These are phyloP conservation scores for Chloroceryle amazona DNA, from an alignment of 2,797 vertebrate species.

Conservation along the genomic window DNA sequence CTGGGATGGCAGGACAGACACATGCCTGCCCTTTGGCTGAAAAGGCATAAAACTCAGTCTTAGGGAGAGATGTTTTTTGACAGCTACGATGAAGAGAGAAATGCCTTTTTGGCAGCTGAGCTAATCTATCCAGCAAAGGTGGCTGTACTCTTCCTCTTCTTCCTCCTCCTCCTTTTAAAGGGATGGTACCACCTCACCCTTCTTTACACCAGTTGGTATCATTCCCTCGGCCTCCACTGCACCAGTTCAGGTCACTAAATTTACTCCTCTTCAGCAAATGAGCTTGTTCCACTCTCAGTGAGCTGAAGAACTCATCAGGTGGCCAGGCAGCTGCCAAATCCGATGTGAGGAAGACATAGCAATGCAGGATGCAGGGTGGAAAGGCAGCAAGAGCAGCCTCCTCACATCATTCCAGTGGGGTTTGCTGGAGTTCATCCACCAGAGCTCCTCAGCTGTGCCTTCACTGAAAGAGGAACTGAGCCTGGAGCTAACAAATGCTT, in stretches of 20 bases:
- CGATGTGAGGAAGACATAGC: fast-evolving
- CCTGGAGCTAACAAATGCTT: neutral
- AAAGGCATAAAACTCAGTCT: neutral
- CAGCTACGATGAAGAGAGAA: neutral
- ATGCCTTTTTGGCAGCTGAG: neutral
- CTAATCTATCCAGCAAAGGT: neutral
- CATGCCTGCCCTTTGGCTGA: fast-evolving
- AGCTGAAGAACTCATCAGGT: neutral
- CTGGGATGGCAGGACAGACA: neutral
- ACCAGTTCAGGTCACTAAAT: neutral
- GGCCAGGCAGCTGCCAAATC: neutral
- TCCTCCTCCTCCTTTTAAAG: neutral
- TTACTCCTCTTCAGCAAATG: neutral
- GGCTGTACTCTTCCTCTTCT: neutral
- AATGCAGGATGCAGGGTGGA: neutral
- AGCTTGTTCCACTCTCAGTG: neutral
- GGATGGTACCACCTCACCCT: neutral
- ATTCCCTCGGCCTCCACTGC: neutral
- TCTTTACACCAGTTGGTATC: neutral
- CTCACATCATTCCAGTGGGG: neutral
- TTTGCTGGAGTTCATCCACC: neutral
- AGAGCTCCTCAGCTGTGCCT: neutral
- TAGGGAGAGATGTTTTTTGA: neutral
- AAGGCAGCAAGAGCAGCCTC: neutral
- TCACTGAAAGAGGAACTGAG: neutral